A percentile compares a stretch with the other conserved stretches of the same genome.
Evolutionary conservation across 1,140 invertebrate species (phyloP).

Genomic region (Drosophila littoralis): DNA sequence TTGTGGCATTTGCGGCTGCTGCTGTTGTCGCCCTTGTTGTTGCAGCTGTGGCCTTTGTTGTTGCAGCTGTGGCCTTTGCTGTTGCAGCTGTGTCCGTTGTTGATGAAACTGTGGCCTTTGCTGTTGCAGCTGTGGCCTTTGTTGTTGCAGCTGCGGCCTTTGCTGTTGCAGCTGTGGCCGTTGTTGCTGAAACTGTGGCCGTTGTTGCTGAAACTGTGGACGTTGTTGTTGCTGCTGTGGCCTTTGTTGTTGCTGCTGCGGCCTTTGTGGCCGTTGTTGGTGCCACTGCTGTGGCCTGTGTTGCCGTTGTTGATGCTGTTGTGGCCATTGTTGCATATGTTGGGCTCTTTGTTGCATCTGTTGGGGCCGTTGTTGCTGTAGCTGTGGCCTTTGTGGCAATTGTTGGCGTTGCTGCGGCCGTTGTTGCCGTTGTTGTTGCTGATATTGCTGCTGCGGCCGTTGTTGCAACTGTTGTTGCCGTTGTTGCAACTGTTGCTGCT

Average conservation of each 20-base stretch:
- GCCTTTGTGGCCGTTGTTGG: not conserved
- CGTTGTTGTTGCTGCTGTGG: not conserved
- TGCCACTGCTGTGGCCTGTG: not conserved
- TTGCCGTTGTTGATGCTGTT: not conserved
- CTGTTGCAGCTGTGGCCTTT: not conserved
- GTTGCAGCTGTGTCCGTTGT: not conserved
- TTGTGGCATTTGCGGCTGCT: not conserved
- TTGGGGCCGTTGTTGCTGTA: not conserved
- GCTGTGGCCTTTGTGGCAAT: not conserved
- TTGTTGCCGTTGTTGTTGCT: slow-evolving; percentile 2
- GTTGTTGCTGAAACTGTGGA: not conserved
- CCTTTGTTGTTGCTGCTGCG: not conserved
- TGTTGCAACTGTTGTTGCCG: not conserved
- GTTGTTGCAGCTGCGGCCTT: not conserved
- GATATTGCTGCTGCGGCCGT: not conserved
- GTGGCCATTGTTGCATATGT: not conserved
- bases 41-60: not conserved
- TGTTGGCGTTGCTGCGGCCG: not conserved
- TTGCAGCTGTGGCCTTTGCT: too few relatives aligned
- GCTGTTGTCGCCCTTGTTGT: not conserved
- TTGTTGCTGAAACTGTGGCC: not conserved
- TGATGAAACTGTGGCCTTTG: not conserved
- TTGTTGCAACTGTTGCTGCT: not conserved
- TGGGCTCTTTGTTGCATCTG: not conserved
- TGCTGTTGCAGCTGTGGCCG: not conserved